A percentile compares a stretch with the other conserved stretches of the same genome.
Conservation (phyloP, 2,797 vertebrate genomes). For the Urocyon cinereoargenteus region DNA sequence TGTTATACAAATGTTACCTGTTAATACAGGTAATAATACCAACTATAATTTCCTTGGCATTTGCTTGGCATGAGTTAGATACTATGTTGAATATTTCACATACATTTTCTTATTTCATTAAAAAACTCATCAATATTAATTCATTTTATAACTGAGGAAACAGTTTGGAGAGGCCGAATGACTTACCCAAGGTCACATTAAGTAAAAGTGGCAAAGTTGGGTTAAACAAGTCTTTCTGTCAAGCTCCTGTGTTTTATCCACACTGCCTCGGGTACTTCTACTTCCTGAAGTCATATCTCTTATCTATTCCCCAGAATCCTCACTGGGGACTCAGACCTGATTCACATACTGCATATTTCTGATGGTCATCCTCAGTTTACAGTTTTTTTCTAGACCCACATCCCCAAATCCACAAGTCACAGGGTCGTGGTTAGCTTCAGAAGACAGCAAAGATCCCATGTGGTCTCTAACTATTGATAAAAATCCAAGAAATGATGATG, state of each 20-base stretch:
- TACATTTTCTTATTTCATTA: constrained; percentile 23
- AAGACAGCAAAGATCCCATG: not conserved
- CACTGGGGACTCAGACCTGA: not conserved
- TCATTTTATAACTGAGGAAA: constrained; percentile 50
- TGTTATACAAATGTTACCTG: not conserved
- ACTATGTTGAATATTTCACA: not conserved
- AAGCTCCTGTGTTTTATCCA: not conserved
- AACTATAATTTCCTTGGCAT: not conserved
- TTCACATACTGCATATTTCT: not conserved
- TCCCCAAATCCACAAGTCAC: not conserved
- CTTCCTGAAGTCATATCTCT: not conserved
- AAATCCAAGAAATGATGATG: constrained; percentile 33
- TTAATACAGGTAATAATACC: constrained; percentile 23
- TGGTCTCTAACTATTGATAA: not conserved
- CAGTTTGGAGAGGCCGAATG: constrained; percentile 16
- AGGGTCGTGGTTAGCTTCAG: not conserved
- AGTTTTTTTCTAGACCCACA: not conserved
- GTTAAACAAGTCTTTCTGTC: constrained; percentile 24
- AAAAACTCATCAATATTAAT: not conserved
- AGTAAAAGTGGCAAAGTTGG: not conserved
- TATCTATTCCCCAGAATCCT: not conserved
- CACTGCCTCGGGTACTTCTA: not conserved
- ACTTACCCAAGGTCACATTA: constrained; percentile 31
- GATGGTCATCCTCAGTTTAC: not conserved
- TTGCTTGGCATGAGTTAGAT: constrained; percentile 2